Evolutionary conservation across 92 coral and sea anemone species (phyloP).

Genomic region (Desmophyllum pertusum): DNA sequence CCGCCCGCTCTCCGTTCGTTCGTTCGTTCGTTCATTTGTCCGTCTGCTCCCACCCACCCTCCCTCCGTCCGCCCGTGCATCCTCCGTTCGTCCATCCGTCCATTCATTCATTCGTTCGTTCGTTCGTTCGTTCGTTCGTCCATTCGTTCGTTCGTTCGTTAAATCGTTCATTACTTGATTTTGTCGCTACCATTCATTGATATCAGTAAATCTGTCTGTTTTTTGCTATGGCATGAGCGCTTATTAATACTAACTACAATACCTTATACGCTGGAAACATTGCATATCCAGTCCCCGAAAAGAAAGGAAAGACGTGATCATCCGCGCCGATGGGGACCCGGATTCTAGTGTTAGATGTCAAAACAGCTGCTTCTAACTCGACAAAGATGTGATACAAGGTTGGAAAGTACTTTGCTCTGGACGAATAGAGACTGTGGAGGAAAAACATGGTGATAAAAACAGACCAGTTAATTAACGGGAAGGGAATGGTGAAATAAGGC

Average conservation of each 20-base stretch:
- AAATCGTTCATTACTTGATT: too few relatives aligned
- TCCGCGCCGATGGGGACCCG: slow-evolving; percentile 73
- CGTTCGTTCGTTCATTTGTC: too few relatives aligned
- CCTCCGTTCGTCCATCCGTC: too few relatives aligned
- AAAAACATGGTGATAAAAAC: neutral
- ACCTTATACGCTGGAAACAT: slow-evolving; percentile 53
- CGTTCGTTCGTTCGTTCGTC: too few relatives aligned
- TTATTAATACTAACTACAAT: neutral
- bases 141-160: too few relatives aligned
- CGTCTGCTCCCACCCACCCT: too few relatives aligned
- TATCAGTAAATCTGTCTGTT: neutral
- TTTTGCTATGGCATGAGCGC: neutral
- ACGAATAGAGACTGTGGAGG: slow-evolving; percentile 46
- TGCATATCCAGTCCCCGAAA: slow-evolving; percentile 84
- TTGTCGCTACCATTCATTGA: neutral
- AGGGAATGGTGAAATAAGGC: too few relatives aligned
- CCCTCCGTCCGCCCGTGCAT: too few relatives aligned
- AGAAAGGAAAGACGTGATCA: slow-evolving; percentile 64
- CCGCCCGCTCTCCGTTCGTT: too few relatives aligned
- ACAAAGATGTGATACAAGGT: slow-evolving; percentile 81
- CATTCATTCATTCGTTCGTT: too few relatives aligned
- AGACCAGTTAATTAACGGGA: too few relatives aligned
- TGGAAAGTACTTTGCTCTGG: slow-evolving; percentile 75
- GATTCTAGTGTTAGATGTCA: slow-evolving; percentile 52
- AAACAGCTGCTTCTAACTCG: slow-evolving; percentile 80